Evolutionary conservation across 2,888 invertebrate species (phyloP), one percentile per base, ranked within the genome.

Genomic region (Sarcophaga rosellei): DNA sequence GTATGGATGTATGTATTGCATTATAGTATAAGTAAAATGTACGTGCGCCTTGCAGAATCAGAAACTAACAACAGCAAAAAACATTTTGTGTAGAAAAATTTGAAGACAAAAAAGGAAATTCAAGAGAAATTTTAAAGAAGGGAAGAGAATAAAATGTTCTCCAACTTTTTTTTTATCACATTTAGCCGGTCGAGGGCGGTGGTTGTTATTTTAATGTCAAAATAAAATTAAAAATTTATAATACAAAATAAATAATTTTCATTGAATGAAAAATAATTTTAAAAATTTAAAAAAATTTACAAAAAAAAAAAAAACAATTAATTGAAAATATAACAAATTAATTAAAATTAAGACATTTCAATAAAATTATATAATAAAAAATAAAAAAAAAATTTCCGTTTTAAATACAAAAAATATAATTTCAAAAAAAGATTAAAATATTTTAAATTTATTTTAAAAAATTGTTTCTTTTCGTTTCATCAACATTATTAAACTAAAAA

Each of bases 101-200:
- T 35, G 15, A 47, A n/a, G 45, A 44, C 20, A 69, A 35, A 65
- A 70, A 72, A 59, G 8, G 35, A 10, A 35, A 20, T 12, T 35
- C 4, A 12, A 17, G 57, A 76, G 81, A 78, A 78, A 20, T n/a
- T 66, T 35, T 17, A 47, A 23, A 45, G 53, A 81, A 81, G 78
- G 68, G 79, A 57, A 70, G 66, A 68, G 47, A 62, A 73, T 76
- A 59, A 81, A 45, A 70, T 59, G 69, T 74, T 79, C 75, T 70
- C 57, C 53, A 53, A 74, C 61, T 44, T 59, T 59, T 68, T 59
- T 81, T 61, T 57, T 73, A 35, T 23, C 47, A 78, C 35, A 76
- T 85, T 86, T 74, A 76, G 88, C 87, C 89, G 89, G 87, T 87
- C 82, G 89, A 88, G 88, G 89, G 89, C 89, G 88, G 88, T 88